These are phyloP conservation scores for Bubo bubo DNA, from an alignment of 2,113 vertebrate species.

Conservation along the genomic window DNA sequence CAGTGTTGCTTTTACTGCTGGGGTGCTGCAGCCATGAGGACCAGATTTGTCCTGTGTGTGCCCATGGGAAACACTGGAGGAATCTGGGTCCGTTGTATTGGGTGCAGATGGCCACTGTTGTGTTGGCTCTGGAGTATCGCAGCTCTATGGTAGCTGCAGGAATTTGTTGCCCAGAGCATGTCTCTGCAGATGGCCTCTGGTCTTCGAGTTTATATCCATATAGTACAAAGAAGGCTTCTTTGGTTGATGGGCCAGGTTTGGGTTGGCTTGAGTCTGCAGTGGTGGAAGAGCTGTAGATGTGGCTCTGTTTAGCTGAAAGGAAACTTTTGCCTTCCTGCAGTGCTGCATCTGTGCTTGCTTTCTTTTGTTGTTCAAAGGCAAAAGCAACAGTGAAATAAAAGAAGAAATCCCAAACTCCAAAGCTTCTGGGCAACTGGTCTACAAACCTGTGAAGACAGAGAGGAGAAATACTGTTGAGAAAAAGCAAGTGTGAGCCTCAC, in stretches of 20 bases:
- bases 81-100: background rate
- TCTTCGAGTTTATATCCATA: background rate
- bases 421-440: background rate
- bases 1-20: background rate
- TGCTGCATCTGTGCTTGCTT: rapidly evolving
- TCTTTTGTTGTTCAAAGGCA: background rate
- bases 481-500: background rate
- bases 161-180: background rate
- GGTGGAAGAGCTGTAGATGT: background rate
- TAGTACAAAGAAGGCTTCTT: rapidly evolving
- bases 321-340: background rate
- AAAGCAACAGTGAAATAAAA: background rate
- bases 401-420: background rate
- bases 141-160: background rate
- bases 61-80: background rate
- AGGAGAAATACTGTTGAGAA: background rate
- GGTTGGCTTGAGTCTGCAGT: background rate
- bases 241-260: background rate
- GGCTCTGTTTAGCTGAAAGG: background rate
- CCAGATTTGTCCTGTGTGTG: background rate
- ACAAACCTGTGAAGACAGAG: background rate
- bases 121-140: background rate
- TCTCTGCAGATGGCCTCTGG: background rate
- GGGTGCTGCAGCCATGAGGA: background rate
- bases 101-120: background rate